Base-by-base conservation (phyloP, 2,113 vertebrate species). In the Ptilonorhynchus violaceus region DNA sequence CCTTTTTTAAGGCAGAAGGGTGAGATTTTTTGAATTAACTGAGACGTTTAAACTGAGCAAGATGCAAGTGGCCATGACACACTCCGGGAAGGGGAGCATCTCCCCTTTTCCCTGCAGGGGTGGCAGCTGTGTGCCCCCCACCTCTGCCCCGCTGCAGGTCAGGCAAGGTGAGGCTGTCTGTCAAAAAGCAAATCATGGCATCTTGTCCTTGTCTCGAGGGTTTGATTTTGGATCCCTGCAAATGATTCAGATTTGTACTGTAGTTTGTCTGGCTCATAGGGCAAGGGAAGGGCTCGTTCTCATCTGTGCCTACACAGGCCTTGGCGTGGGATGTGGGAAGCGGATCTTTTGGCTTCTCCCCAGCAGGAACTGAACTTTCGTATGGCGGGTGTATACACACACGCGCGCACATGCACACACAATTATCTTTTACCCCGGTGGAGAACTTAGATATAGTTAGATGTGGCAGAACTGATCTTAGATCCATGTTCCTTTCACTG, bases 141-240 rank as follows among this genome's bases (percentile, higher is more conserved):
- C 4, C 30, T 35, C 52, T 53, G 37, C 52, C 63, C 44, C 31
- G n/a, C n/a, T n/a, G n/a, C 42, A 10, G 41, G 58, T 85, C 49
- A 58, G 37, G 56, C 56, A 18, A 16, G 30, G 41, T 17, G 60
- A 78, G 35, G 18, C 33, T 30, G 19, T n/a, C 47, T 85, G 64
- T 53, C 23, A 7, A 11, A 60, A 92, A 66, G 13, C 55, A 80
- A 64, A 86, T 89, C 10, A 0, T 1, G 2, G n/a, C 31, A 15
- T 22, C 63, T 83, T 92, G 85, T 94, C 91, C 69, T 66, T 77
- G 33, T 89, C 92, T 85, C 0, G 1, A 66, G 78, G 92, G 92
- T 64, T 96, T 89, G 81, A 13, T 53, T 96, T 94, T 58, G n/a
- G 73, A 67, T 83, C 46, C 56, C 63, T 60, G 73, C 58, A 77